phyloP scores from a whole-genome alignment of 2,888 invertebrate genomes.

The Mactromeris polynyma region DNA sequence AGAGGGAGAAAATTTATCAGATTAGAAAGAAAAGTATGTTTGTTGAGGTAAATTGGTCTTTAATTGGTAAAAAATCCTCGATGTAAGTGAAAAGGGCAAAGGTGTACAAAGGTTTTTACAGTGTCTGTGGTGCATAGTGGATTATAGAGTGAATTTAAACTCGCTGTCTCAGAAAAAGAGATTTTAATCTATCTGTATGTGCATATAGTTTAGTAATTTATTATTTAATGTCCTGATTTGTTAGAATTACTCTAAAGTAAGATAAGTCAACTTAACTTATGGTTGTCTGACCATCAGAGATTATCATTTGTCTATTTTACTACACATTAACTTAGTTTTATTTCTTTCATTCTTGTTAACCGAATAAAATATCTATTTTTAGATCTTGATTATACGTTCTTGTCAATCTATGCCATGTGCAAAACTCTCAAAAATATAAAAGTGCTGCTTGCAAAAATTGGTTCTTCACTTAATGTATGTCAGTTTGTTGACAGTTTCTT shows the following conservation, averaged over 20 bases:
- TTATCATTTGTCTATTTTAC: background rate
- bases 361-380: background rate
- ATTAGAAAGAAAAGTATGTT: background rate
- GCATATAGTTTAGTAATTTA: too few relatives aligned
- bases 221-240: too few relatives aligned
- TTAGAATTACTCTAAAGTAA: too few relatives aligned
- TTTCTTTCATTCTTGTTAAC: background rate
- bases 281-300: too few relatives aligned
- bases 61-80: background rate
- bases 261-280: too few relatives aligned
- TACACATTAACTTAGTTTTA: background rate
- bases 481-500: background rate
- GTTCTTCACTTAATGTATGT: constrained; percentile 7
- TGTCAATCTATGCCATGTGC: constrained; percentile 12
- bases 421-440: background rate
- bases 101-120: too few relatives aligned
- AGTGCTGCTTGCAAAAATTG: background rate
- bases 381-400: constrained; percentile 7
- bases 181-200: too few relatives aligned
- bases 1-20: background rate
- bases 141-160: too few relatives aligned
- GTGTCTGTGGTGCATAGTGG: too few relatives aligned
- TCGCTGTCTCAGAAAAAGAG: too few relatives aligned
- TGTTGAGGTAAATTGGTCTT: constrained; percentile 1
- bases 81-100: background rate